Percentiles rank a stretch among this genome's conserved stretches.
Conservation (phyloP, 2,113 vertebrate species). For the Boleophthalmus pectinirostris region DNA sequence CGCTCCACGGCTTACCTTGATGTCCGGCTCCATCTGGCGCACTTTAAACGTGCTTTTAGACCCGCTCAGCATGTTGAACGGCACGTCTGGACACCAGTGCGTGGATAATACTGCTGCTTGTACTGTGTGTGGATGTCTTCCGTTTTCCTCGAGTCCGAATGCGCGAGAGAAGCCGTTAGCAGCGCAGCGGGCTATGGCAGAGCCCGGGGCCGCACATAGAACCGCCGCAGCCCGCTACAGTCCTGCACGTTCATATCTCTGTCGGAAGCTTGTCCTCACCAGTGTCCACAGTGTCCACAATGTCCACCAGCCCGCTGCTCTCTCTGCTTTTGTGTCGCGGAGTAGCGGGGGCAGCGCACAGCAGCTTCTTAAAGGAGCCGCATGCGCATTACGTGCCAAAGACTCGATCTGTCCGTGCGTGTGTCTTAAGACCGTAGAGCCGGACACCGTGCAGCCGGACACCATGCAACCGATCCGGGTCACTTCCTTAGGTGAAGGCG, state of each 20-base stretch:
- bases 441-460: too few relatives aligned
- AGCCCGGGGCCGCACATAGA: background rate
- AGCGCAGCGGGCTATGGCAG: background rate
- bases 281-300: too few relatives aligned
- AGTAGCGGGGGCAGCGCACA: background rate
- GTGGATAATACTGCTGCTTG: background rate
- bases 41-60: slow-evolving; percentile 84
- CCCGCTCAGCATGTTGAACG: slow-evolving; percentile 75
- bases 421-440: too few relatives aligned
- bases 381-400: background rate
- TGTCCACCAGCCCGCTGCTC: background rate
- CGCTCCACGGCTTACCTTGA: slow-evolving; percentile 70
- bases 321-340: background rate
- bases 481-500: too few relatives aligned
- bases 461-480: too few relatives aligned
- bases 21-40: slow-evolving; percentile 77
- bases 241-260: background rate
- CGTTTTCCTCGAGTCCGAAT: background rate
- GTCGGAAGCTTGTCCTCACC: background rate
- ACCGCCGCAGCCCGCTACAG: background rate
- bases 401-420: background rate
- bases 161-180: background rate
- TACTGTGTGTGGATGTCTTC: background rate
- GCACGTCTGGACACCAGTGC: background rate
- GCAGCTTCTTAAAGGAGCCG: slow-evolving; percentile 2